phyloP scores from a whole-genome alignment of 1,140 invertebrate genomes.

The Caenorhabditis remanei region DNA sequence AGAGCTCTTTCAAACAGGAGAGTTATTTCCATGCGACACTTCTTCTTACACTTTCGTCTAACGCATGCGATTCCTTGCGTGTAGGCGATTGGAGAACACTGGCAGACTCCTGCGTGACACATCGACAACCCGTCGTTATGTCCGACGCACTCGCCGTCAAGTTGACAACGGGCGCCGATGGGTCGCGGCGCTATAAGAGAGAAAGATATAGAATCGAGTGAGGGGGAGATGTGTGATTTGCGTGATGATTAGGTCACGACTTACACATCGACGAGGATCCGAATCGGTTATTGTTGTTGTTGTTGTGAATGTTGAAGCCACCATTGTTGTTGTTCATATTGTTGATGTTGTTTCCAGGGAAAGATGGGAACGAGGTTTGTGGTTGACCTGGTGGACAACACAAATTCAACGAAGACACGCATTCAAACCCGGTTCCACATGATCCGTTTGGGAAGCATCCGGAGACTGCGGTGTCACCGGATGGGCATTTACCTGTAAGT shows the following conservation, averaged over 20 bases:
- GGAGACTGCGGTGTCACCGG: constrained; percentile 65
- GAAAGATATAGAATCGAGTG: too few relatives aligned
- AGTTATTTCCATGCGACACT: background rate
- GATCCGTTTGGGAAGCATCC: constrained; percentile 64
- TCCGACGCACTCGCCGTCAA: constrained; percentile 64
- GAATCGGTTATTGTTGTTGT: constrained; percentile 43
- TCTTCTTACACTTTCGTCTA: constrained; percentile 57
- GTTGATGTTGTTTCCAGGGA: constrained; percentile 28
- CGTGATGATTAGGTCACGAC: background rate
- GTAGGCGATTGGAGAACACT: constrained; percentile 66
- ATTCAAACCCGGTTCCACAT: constrained; percentile 63
- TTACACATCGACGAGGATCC: constrained; percentile 51
- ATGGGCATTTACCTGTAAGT: constrained; percentile 64
- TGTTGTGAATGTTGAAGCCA: constrained; percentile 34
- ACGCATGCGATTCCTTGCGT: constrained; percentile 65
- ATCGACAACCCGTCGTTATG: constrained; percentile 58
- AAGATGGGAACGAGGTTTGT: constrained; percentile 20
- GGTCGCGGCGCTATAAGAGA: constrained; percentile 59
- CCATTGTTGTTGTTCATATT: constrained; percentile 32
- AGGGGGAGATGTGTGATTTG: background rate
- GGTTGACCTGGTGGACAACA: constrained; percentile 63
- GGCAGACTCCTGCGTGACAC: constrained; percentile 65
- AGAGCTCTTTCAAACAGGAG: background rate
- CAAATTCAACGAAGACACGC: constrained; percentile 60
- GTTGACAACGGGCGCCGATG: constrained; percentile 64